Percentiles rank a stretch among this genome's conserved stretches.
Evolutionary conservation across 2,797 vertebrate species (phyloP).

Genomic region (Pantherophis alleghaniensis): DNA sequence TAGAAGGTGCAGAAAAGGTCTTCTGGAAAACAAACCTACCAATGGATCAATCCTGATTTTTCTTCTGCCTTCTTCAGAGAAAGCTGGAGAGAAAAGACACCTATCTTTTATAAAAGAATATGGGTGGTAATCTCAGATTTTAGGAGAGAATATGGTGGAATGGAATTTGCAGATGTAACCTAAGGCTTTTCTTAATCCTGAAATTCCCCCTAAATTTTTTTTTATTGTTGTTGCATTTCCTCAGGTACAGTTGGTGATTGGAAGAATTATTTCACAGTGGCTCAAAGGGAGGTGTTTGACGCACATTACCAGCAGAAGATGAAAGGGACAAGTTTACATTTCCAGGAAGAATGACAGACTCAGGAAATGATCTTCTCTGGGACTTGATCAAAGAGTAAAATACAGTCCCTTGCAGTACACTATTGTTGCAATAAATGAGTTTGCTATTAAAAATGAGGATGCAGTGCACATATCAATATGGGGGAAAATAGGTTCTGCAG

Average conservation of each 20-base stretch:
- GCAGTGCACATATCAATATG: not conserved
- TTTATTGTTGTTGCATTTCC: not conserved
- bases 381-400: not conserved
- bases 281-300: slow-evolving; percentile 64
- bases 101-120: not conserved
- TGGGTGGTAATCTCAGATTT: not conserved
- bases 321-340: slow-evolving; percentile 44
- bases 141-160: not conserved
- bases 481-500: not conserved
- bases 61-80: not conserved
- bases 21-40: not conserved
- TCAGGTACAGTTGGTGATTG: slow-evolving; percentile 60
- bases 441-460: not conserved
- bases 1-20: too few relatives aligned
- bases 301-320: slow-evolving; percentile 51
- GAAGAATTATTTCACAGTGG: slow-evolving; percentile 64
- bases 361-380: not conserved
- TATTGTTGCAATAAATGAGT: not conserved
- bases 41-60: not conserved
- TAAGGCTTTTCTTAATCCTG: not conserved
- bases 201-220: not conserved
- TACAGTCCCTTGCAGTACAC: too few relatives aligned
- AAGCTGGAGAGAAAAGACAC: not conserved
- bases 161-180: not conserved
- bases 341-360: slow-evolving; percentile 28